Conservation (phyloP, 2,888 invertebrate genomes). For the Cerceris rybyensis region DNA sequence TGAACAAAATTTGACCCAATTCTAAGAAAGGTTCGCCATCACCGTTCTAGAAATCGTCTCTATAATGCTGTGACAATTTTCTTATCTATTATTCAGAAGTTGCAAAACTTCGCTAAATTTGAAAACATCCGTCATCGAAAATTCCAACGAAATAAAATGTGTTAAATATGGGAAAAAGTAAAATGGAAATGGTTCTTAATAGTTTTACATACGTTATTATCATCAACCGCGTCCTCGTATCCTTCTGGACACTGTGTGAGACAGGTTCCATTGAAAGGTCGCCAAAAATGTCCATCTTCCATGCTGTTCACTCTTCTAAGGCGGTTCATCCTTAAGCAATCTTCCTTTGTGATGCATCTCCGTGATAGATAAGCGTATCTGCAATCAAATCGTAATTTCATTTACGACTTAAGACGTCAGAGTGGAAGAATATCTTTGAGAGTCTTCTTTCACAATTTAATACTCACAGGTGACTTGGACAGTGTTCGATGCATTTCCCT, state of each 20-base stretch:
- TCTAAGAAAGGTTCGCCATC: no score
- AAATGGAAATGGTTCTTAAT: background rate
- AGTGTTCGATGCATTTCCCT: slow-evolving; percentile 85
- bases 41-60: no score
- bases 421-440: background rate
- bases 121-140: no score
- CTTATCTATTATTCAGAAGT: no score
- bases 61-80: no score
- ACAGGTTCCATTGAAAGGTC: slow-evolving; percentile 86
- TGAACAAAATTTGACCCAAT: no score
- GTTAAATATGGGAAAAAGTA: no score
- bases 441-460: background rate
- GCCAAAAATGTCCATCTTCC: slow-evolving; percentile 80
- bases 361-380: slow-evolving; percentile 84
- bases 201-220: slow-evolving; percentile 65
- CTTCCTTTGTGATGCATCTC: slow-evolving; percentile 87
- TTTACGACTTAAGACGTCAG: background rate
- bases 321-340: slow-evolving; percentile 84
- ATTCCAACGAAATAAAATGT: no score
- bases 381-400: slow-evolving; percentile 31
- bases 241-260: slow-evolving; percentile 86
- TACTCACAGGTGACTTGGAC: slow-evolving; percentile 87
- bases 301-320: slow-evolving; percentile 47
- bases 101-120: no score
- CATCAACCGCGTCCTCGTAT: slow-evolving; percentile 78